A percentile compares a stretch with the other conserved stretches of the same genome.
Evolutionary conservation across 2,888 invertebrate species (phyloP).

Genomic region (Sthenelais limicola): DNA sequence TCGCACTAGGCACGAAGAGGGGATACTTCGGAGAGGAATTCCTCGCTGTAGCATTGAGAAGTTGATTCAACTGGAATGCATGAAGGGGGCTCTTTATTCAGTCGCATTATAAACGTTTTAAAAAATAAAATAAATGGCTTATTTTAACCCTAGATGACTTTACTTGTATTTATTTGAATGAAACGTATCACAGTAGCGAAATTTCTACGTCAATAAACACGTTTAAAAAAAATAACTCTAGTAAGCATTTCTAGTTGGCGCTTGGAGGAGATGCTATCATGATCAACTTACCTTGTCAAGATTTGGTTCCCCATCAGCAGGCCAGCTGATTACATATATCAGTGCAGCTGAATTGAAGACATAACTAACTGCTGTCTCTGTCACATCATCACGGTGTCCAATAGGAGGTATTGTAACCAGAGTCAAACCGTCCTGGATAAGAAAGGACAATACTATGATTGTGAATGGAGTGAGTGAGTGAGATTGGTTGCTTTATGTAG

Average conservation of each 20-base stretch:
- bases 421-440: constrained; percentile 37
- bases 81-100: too few relatives aligned
- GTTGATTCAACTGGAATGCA: constrained; percentile 20
- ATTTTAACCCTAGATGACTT: too few relatives aligned
- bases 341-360: constrained; percentile 36
- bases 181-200: too few relatives aligned
- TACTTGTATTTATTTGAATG: too few relatives aligned
- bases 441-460: background rate
- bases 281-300: constrained; percentile 14
- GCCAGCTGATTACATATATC: constrained; percentile 35
- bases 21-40: constrained; percentile 20
- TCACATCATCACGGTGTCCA: constrained; percentile 16
- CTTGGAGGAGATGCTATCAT: constrained; percentile 5
- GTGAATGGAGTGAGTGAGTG: too few relatives aligned
- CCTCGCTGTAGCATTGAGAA: constrained; percentile 7
- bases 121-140: too few relatives aligned
- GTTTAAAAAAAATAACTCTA: constrained; percentile 7
- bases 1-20: constrained; percentile 22
- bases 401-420: constrained; percentile 31
- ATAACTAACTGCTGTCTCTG: constrained; percentile 2
- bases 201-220: too few relatives aligned
- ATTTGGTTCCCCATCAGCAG: constrained; percentile 14
- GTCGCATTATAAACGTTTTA: too few relatives aligned
- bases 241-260: constrained; percentile 5
- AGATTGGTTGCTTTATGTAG: too few relatives aligned